phyloP scores from a whole-genome alignment of 2,888 invertebrate genomes.

The Megaustenia siamemsis region DNA sequence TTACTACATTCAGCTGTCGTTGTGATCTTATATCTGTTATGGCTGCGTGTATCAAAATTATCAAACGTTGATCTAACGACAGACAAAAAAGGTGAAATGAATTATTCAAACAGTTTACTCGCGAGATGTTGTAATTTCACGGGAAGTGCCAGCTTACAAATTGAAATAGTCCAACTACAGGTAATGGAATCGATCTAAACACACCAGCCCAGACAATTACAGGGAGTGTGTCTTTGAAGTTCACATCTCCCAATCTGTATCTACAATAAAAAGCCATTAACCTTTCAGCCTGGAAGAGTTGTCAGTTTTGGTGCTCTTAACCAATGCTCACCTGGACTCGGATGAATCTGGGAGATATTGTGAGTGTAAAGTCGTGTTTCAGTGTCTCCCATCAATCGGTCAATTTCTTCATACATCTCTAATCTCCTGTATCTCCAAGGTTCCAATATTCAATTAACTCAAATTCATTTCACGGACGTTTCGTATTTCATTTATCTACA shows the following conservation, averaged over 20 bases:
- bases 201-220: neutral
- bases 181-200: neutral
- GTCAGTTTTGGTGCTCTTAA: neutral
- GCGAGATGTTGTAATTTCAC: neutral
- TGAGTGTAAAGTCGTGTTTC: neutral
- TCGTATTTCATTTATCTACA: no score
- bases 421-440: neutral
- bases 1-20: no score
- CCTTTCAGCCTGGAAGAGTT: neutral
- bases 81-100: no score
- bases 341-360: neutral
- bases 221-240: neutral
- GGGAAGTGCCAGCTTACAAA: neutral
- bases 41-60: no score
- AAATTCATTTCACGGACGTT: no score
- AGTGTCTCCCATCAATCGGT: neutral
- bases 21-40: no score
- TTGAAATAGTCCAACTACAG: neutral
- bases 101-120: no score
- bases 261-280: neutral
- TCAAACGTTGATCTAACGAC: no score
- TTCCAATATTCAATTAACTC: no score
- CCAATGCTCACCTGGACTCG: neutral
- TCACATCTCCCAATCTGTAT: neutral
- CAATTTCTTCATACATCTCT: neutral